A percentile compares a stretch with the other conserved stretches of the same genome.
Conservation (phyloP, 2,888 invertebrate species). For the Xanthia icteritia region DNA sequence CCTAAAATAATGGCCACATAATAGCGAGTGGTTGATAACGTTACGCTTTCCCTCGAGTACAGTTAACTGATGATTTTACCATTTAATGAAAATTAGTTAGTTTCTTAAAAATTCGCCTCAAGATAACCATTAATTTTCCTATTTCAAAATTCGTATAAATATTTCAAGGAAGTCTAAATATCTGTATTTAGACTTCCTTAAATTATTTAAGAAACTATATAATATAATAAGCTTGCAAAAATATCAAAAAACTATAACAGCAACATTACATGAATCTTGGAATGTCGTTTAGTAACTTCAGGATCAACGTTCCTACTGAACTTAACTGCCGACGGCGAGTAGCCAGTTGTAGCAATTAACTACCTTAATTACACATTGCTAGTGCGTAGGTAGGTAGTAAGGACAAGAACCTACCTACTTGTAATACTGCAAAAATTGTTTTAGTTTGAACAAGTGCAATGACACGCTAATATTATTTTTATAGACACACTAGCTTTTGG, state of each 20-base stretch:
- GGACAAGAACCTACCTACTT: neutral
- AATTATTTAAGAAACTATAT: neutral
- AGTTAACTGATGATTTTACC: neutral
- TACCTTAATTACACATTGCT: constrained; percentile 24
- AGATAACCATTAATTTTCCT: neutral
- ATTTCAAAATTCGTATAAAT: neutral
- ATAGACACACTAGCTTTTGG: too few relatives aligned
- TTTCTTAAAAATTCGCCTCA: neutral
- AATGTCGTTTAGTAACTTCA: constrained; percentile 36
- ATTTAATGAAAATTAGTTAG: neutral
- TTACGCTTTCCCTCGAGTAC: neutral
- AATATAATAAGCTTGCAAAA: constrained; percentile 12
- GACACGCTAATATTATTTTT: neutral
- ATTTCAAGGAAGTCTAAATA: constrained; percentile 28
- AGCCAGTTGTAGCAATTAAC: constrained; percentile 29
- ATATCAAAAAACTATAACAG: constrained; percentile 20
- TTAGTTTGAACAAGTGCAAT: constrained; percentile 24
- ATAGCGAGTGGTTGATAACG: neutral
- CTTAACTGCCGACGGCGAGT: constrained; percentile 17
- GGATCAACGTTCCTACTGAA: constrained; percentile 33
- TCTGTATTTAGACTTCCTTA: neutral
- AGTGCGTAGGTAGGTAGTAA: constrained; percentile 3
- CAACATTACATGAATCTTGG: constrained; percentile 29
- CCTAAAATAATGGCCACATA: neutral
- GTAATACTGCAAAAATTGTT: constrained; percentile 7